Evolutionary conservation across 2,797 vertebrate genomes (phyloP).

Genomic region (Pipistrellus pygmaeus): DNA sequence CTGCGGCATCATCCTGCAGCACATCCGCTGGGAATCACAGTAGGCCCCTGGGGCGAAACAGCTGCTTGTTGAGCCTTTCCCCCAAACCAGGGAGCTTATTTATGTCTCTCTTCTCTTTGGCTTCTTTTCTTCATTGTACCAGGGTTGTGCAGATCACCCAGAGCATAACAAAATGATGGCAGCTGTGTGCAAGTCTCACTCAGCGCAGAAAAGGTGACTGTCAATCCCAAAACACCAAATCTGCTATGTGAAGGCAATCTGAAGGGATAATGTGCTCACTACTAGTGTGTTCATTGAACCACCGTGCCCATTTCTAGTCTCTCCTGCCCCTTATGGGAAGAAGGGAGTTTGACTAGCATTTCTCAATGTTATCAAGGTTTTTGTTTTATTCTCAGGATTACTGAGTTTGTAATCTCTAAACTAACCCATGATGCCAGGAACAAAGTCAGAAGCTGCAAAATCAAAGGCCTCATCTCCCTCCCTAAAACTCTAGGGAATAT

Average conservation of each 20-base stretch:
- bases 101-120: background rate
- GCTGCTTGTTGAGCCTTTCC: constrained; percentile 23
- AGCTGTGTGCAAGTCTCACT: background rate
- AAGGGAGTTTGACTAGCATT: background rate
- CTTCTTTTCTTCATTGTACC: background rate
- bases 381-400: background rate
- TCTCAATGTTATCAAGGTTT: background rate
- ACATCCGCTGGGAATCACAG: background rate
- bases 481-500: constrained; percentile 44
- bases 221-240: background rate
- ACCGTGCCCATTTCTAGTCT: background rate
- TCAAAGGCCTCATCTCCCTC: constrained; percentile 33
- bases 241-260: background rate
- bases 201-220: background rate
- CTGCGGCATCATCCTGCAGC: background rate
- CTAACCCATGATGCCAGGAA: constrained; percentile 43
- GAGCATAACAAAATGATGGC: background rate
- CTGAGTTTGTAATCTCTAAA: constrained; percentile 60
- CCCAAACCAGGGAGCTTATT: constrained; percentile 25
- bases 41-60: background rate
- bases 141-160: background rate
- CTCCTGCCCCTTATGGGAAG: background rate
- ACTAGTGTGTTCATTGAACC: background rate
- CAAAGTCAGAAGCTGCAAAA: background rate
- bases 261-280: background rate